These are phyloP conservation scores for Leucoptera coffeella DNA, from an alignment of 2,888 invertebrate species.

Conservation along the genomic window DNA sequence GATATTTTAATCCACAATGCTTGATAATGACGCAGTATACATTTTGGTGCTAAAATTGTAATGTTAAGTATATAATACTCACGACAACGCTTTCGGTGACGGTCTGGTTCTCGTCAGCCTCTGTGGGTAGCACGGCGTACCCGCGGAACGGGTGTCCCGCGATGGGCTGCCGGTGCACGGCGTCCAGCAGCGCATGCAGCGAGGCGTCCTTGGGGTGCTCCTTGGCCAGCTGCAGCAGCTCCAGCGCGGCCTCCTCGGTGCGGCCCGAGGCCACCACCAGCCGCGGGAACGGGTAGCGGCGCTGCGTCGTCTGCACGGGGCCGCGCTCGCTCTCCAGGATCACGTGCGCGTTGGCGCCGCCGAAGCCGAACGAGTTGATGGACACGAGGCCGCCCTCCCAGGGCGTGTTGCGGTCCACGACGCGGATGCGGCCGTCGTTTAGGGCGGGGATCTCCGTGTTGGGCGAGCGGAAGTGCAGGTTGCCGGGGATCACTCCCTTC, in stretches of 20 bases:
- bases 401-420: conserved; percentile 73
- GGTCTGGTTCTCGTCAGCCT: conserved; percentile 37
- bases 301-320: conserved; percentile 52
- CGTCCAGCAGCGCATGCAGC: conserved; percentile 70
- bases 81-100: no score
- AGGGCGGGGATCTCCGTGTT: conserved; percentile 91
- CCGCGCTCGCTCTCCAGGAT: conserved; percentile 77
- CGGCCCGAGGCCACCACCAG: conserved; percentile 78
- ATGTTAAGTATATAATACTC: no score
- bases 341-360: conserved; percentile 93
- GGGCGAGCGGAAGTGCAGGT: conserved; percentile 82
- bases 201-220: conserved; percentile 60
- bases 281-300: conserved; percentile 53
- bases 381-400: conserved; percentile 92
- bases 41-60: no score
- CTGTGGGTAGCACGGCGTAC: conserved; percentile 64
- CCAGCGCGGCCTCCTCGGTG: conserved; percentile 70
- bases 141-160: conserved; percentile 78
- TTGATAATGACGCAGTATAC: no score
- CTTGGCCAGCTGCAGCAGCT: conserved; percentile 58
- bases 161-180: conserved; percentile 64
- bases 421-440: conserved; percentile 78
- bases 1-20: no score
- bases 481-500: conserved; percentile 79
- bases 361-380: conserved; percentile 96